Conservation (phyloP, 2,113 vertebrate genomes). For the Dromiciops gliroides region DNA sequence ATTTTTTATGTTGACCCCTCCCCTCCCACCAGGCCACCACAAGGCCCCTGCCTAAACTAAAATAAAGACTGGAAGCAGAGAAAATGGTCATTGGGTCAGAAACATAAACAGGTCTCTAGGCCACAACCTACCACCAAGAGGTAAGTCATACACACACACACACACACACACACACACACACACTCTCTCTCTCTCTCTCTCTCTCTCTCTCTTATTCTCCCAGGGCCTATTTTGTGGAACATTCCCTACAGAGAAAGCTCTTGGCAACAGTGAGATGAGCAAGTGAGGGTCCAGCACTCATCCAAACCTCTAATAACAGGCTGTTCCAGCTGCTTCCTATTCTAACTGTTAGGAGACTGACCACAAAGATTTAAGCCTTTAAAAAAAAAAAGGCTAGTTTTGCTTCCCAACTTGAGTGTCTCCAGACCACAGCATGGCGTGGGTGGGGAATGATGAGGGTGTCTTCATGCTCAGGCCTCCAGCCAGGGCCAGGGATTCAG, state of each 20-base stretch:
- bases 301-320: conserved; percentile 55
- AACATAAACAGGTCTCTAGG: background rate
- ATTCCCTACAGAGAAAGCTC: background rate
- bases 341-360: background rate
- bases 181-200: too few relatives aligned
- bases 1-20: background rate
- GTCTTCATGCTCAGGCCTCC: background rate
- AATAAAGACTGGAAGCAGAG: background rate
- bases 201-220: background rate
- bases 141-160: background rate
- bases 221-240: background rate
- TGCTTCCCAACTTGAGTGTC: conserved; percentile 31
- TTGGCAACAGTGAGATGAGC: background rate
- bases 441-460: conserved; percentile 14
- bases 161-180: too few relatives aligned
- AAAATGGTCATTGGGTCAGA: background rate
- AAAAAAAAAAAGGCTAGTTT: background rate
- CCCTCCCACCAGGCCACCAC: background rate
- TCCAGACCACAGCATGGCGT: conserved; percentile 22
- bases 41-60: background rate
- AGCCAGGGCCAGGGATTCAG: background rate
- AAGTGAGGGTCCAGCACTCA: background rate
- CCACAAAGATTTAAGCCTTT: conserved; percentile 15
- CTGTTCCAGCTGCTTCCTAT: conserved; percentile 38
- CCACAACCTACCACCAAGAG: background rate